Evolutionary conservation across 2,797 vertebrate genomes (phyloP).

Genomic region (Sebastes steindachneri): DNA sequence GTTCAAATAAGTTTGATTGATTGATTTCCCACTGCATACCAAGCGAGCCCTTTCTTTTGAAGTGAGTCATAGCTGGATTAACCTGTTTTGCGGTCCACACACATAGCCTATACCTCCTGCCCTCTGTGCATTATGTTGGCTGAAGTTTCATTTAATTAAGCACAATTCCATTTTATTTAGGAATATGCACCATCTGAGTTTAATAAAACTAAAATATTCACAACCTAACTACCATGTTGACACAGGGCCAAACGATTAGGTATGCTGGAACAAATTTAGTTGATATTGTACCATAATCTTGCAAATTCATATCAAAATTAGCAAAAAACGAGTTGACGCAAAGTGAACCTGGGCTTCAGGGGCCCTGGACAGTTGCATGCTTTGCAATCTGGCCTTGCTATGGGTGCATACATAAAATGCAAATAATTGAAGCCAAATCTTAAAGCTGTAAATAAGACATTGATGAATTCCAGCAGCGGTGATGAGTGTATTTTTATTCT

Average conservation of each 20-base stretch:
- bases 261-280: background rate
- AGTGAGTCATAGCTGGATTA: background rate
- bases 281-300: background rate
- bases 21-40: background rate
- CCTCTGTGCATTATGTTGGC: background rate
- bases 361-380: background rate
- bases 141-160: background rate
- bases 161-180: background rate
- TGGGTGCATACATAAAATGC: background rate
- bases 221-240: background rate
- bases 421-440: slow-evolving; percentile 51
- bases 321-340: background rate
- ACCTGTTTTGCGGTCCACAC: background rate
- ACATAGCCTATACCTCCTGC: background rate
- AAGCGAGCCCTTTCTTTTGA: background rate
- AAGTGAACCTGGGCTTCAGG: background rate
- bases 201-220: background rate
- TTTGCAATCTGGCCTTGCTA: background rate
- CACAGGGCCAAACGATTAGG: background rate
- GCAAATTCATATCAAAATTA: background rate
- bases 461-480: slow-evolving; percentile 59
- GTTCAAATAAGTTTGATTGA: background rate
- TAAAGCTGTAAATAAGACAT: slow-evolving; percentile 55
- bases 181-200: background rate
- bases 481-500: slow-evolving; percentile 69